Base-by-base conservation (phyloP, 2,888 invertebrate genomes). In the Machimus rusticus region DNA sequence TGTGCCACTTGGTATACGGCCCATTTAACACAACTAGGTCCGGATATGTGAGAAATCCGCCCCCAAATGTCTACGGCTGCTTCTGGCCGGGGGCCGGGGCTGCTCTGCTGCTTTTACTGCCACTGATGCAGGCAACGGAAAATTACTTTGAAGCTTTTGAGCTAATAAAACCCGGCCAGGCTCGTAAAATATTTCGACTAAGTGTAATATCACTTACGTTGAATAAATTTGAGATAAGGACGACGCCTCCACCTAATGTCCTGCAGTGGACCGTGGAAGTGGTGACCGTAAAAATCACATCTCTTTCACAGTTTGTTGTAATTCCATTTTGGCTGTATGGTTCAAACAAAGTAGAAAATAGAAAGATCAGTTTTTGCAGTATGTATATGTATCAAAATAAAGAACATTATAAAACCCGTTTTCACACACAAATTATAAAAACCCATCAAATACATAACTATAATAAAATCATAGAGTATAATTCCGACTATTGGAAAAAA, bases 1-100 rank as follows among this genome's bases (percentile, higher is more conserved):
- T 84, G 82, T 84, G 82, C 82, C 82, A 84, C 82, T 84, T 66
- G 82, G 82, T 84, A 66, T 84, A 84, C 66, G 19, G 82, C 82
- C 82, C 82, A 84, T 84, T 84, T 84, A 84, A 84, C 82, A 84
- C 57, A 84, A 84, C 82, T 84, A 84, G 66, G 82, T 84, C 57
- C 82, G 57, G n/a, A 84, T 66, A 84, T 84, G 82, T 84, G 82
- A 66, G 82, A 84, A 66, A 84, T 84, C 82, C 57, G 82, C 82
- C 55, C 66, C 23, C 39, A 39, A 39, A 66, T 84, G 66, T 66
- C 82, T 66, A 39, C 19, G 82, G 43, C 43, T 16, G n/a, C 37
- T 39, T 12, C 23, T 4, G 43, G 43, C 16, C 43, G 43, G 37
- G 39, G 16, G 31, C 31, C n/a, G 55, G 81, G 23, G 81, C 31